These are phyloP conservation scores for Cataglyphis rosenhaueri DNA, from an alignment of 2,888 invertebrate species.

Conservation along the genomic window DNA sequence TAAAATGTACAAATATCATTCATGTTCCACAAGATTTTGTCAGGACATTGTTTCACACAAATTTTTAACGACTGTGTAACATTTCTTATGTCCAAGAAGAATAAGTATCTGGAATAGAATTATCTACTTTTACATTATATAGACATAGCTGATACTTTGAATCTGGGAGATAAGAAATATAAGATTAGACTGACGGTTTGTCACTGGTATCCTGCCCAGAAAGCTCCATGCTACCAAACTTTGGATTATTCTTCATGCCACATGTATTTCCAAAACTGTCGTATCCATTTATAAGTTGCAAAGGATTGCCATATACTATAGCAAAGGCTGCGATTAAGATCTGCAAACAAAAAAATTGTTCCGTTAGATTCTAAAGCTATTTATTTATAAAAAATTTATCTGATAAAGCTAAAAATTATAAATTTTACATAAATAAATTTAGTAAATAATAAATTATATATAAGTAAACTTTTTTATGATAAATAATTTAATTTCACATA, in stretches of 20 bases:
- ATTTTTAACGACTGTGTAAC: slow-evolving; percentile 93
- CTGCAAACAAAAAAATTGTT: slow-evolving; percentile 84
- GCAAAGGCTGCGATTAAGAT: slow-evolving; percentile 94
- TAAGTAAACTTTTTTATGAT: background rate
- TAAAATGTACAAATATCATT: slow-evolving; percentile 91
- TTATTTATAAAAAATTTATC: background rate
- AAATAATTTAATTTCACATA: no score
- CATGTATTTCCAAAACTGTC: slow-evolving; percentile 98
- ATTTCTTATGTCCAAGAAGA: slow-evolving; percentile 93
- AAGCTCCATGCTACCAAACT: slow-evolving; percentile 90
- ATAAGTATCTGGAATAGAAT: slow-evolving; percentile 88
- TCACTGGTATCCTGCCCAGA: slow-evolving; percentile 93
- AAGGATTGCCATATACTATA: slow-evolving; percentile 94
- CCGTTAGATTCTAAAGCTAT: background rate
- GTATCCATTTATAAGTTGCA: slow-evolving; percentile 95
- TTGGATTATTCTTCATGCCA: slow-evolving; percentile 92
- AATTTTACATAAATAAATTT: background rate
- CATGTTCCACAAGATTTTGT: slow-evolving; percentile 88
- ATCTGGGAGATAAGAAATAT: background rate
- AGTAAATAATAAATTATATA: background rate
- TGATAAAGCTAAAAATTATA: background rate
- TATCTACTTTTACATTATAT: background rate
- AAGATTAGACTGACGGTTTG: slow-evolving; percentile 87
- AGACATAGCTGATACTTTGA: slow-evolving; percentile 20
- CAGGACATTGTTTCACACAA: slow-evolving; percentile 96